phyloP scores from a whole-genome alignment of 2,888 invertebrate species.

The Tenthredo scrophulariae region DNA sequence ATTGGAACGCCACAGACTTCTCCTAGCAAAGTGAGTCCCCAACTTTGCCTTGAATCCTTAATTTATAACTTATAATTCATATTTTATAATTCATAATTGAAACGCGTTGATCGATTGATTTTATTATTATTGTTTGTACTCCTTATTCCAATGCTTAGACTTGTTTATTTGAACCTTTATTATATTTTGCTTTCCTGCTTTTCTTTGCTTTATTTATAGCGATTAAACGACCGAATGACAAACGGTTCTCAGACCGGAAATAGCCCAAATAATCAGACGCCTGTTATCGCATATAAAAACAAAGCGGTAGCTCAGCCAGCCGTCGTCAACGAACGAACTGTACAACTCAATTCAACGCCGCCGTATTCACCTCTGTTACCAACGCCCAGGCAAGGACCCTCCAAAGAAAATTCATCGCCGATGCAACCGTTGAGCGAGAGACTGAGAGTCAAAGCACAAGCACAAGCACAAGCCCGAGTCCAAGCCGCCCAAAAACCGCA shows the following conservation, averaged over 20 bases:
- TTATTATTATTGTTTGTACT: not conserved
- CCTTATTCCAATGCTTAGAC: not conserved
- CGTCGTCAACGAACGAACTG: too few species aligned
- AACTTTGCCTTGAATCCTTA: not conserved
- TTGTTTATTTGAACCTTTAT: not conserved
- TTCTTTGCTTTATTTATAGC: constrained; percentile 16
- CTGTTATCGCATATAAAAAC: constrained; percentile 18
- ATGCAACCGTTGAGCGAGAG: constrained; percentile 49
- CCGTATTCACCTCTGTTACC: not conserved
- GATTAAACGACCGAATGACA: constrained; percentile 14
- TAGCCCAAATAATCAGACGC: not conserved
- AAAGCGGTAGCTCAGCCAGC: not conserved
- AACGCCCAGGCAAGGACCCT: not conserved
- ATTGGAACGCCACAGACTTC: constrained; percentile 34
- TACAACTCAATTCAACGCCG: not conserved
- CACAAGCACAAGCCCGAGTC: not conserved
- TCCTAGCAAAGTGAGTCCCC: constrained; percentile 47
- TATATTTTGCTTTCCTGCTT: constrained; percentile 9
- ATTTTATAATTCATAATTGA: not conserved
- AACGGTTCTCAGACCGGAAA: not conserved
- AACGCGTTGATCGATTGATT: too few species aligned
- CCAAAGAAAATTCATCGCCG: not conserved
- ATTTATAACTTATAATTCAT: not conserved
- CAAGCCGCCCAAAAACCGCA: constrained; percentile 9
- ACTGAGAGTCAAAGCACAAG: constrained; percentile 29